phyloP scores from a whole-genome alignment of 2,797 vertebrate species.

The Echiichthys vipera region DNA sequence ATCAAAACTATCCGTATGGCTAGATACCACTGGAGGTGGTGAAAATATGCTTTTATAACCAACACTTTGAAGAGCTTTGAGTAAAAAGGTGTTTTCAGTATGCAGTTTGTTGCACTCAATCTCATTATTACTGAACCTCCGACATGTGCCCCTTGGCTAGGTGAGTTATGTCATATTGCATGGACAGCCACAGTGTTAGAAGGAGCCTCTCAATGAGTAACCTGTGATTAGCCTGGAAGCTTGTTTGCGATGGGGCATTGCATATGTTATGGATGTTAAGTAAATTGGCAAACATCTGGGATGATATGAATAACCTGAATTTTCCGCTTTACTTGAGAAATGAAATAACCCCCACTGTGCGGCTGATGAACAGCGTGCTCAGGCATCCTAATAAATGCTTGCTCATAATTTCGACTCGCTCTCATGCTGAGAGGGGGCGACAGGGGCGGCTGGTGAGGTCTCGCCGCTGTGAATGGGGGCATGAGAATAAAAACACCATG shows the following conservation, averaged over 20 bases:
- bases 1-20: neutral
- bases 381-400: slow-evolving; percentile 76
- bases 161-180: slow-evolving; percentile 40
- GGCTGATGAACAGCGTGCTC: slow-evolving; percentile 73
- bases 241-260: slow-evolving; percentile 51
- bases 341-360: slow-evolving; percentile 67
- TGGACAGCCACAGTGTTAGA: slow-evolving; percentile 1
- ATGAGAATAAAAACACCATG: slow-evolving; percentile 28
- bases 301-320: slow-evolving; percentile 64
- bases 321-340: slow-evolving; percentile 58
- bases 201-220: slow-evolving; percentile 49
- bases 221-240: slow-evolving; percentile 51
- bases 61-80: slow-evolving; percentile 5
- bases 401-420: slow-evolving; percentile 55
- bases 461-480: slow-evolving; percentile 37
- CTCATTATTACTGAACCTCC: slow-evolving; percentile 21
- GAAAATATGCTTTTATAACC: neutral
- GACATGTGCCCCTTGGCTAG: slow-evolving; percentile 4
- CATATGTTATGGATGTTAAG: slow-evolving; percentile 62
- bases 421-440: slow-evolving; percentile 57
- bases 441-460: slow-evolving; percentile 37
- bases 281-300: slow-evolving; percentile 73
- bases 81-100: slow-evolving; percentile 9
- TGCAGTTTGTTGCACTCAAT: slow-evolving; percentile 15
- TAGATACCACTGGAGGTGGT: neutral